Evolutionary conservation across 2,888 invertebrate species (phyloP), one percentile per base, ranked within the genome.

Genomic region (Drosophila lutescens): DNA sequence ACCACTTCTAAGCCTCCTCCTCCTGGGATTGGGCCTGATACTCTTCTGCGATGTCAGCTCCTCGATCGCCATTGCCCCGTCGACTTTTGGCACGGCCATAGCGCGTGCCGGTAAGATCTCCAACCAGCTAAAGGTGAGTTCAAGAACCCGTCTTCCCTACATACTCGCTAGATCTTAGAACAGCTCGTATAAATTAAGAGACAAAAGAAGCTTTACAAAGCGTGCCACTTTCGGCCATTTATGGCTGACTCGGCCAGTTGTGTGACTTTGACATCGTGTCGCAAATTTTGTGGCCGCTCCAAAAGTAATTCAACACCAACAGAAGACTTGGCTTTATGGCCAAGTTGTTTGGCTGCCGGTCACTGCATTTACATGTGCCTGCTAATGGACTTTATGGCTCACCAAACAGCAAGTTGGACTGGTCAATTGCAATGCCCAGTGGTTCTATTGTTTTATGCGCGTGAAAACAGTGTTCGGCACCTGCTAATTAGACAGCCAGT

Each of bases 41-140:
- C 54, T 73, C 9, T 53, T 80, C 38, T 78, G 83, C 62, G 53
- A 78, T 58, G 79, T 88, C 65, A 65, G 84, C 55, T 49, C 66
- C 4, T 71, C 90, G 55, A 90, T 92, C 65, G 92, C 92, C 58
- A 91, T 92, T 60, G 92, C 92, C n/a, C 92, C 92, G 40, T 91
- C 92, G 26, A 92, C 92, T 38, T 91, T 92, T 78, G 92, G 92
- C 53, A 92, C 91, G 36, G 91, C 92, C n/a, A 90, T 92, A 40
- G 91, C 91, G 2, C 85, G 91, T 74, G 92, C 92, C 62, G 92
- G 92, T 15, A 91, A 91, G 80, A 66, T 92, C 50, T 92, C 92
- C 47, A 92, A 92, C 72, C 86, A 90, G 46, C 82, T 92, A 69
- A 92, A 92, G 91, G 92, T 92, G 74, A 90, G 91, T 89, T 36